Conservation (phyloP, 2,113 vertebrate species). For the Seriola aureovittata region DNA sequence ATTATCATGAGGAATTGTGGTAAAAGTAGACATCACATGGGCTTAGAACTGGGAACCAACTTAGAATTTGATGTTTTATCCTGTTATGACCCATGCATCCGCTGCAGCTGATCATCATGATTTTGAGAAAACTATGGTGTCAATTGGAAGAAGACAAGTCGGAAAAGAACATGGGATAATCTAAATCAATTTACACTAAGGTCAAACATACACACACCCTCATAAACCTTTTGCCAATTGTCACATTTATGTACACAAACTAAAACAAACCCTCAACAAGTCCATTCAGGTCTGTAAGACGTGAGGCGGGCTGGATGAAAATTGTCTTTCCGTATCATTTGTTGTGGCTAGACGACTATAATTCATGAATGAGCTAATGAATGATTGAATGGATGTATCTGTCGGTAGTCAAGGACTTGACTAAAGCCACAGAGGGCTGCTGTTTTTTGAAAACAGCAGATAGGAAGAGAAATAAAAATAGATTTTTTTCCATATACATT, state of each 20-base stretch:
- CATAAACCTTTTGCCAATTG: conserved; percentile 69
- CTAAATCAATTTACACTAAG: conserved; percentile 62
- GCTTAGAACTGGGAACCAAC: conserved; percentile 21
- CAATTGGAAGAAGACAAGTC: conserved; percentile 38
- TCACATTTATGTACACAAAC: conserved; percentile 79
- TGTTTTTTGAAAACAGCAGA: conserved; percentile 83
- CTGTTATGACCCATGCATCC: conserved; percentile 24
- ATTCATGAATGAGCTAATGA: conserved; percentile 56
- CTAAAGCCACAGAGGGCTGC: conserved; percentile 78
- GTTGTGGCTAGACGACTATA: conserved; percentile 51
- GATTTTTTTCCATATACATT: conserved; percentile 80
- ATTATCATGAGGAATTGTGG: conserved; percentile 35
- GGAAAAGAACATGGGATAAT: conserved; percentile 52
- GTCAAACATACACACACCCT: conserved; percentile 68
- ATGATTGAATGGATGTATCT: conserved; percentile 71
- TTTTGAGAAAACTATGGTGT: conserved; percentile 28
- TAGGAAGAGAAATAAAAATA: conserved; percentile 83
- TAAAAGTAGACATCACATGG: conserved; percentile 28
- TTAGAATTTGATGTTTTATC: conserved; percentile 13
- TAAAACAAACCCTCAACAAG: conserved; percentile 56
- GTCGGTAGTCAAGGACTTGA: conserved; percentile 74
- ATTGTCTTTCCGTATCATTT: conserved; percentile 34
- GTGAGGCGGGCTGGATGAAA: conserved; percentile 55
- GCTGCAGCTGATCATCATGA: conserved; percentile 36
- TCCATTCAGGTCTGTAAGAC: conserved; percentile 65